A percentile compares a stretch with the other conserved stretches of the same genome.
Conservation (phyloP, 2,797 vertebrate species). For the Xiphorhynchus erythropygius region DNA sequence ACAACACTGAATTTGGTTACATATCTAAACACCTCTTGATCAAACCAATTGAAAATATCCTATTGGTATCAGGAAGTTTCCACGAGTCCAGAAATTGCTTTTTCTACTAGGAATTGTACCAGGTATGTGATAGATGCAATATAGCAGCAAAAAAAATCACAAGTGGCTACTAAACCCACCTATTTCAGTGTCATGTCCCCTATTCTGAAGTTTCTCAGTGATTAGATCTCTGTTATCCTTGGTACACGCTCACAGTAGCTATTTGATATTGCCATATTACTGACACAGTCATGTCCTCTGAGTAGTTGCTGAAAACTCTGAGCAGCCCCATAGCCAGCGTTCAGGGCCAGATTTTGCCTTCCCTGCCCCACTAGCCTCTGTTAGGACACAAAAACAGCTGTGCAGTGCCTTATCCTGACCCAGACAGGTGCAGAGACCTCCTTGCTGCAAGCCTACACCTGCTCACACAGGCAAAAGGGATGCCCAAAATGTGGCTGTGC, state of each 20-base stretch:
- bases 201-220: background rate
- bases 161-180: background rate
- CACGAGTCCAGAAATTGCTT: background rate
- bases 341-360: background rate
- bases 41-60: background rate
- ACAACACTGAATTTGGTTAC: background rate
- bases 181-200: background rate
- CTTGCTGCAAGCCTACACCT: background rate
- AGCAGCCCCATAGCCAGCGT: rapidly evolving
- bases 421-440: background rate
- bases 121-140: background rate
- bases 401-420: background rate
- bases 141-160: background rate
- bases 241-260: background rate
- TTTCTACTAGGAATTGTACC: background rate
- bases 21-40: background rate
- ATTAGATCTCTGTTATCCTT: background rate
- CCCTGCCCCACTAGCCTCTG: background rate
- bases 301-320: background rate
- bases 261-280: background rate
- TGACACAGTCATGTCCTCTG: background rate
- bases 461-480: rapidly evolving
- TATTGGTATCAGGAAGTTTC: background rate
- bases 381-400: background rate
- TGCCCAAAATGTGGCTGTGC: background rate